These are phyloP conservation scores for Danaus melanippus DNA, from an alignment of 1,140 invertebrate species.

Conservation along the genomic window DNA sequence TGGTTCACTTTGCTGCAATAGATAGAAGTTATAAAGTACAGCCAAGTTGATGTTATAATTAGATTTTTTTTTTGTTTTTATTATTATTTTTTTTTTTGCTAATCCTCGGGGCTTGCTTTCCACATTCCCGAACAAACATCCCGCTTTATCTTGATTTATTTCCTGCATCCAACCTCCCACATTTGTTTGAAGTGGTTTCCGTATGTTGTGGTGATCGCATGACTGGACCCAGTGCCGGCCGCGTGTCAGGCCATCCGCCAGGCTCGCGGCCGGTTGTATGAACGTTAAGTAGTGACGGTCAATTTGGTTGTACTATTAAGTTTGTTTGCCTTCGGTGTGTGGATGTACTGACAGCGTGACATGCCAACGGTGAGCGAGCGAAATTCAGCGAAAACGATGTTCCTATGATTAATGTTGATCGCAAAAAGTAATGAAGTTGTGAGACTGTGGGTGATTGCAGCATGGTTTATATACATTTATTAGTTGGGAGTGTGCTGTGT, in stretches of 20 bases:
- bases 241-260: no score
- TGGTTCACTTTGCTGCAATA: conserved; percentile 2
- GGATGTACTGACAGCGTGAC: conserved; percentile 29
- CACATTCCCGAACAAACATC: conserved; percentile 17
- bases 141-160: conserved; percentile 42
- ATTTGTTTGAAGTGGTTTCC: conserved; percentile 31
- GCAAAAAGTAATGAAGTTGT: conserved; percentile 40
- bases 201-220: conserved; percentile 20
- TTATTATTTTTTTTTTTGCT: conserved; percentile 44
- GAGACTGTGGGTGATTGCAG: conserved; percentile 35
- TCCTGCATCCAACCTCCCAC: conserved; percentile 36
- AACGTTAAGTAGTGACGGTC: conserved; percentile 25
- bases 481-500: conserved; percentile 1
- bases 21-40: conserved; percentile 39
- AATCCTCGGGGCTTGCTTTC: conserved; percentile 49
- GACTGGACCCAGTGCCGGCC: conserved; percentile 3
- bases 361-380: conserved; percentile 55
- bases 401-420: conserved; percentile 21
- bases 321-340: conserved; percentile 56
- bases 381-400: conserved; percentile 63
- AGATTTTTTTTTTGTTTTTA: conserved; percentile 5
- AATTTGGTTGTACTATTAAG: conserved; percentile 64
- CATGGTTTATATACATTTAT: conserved; percentile 39
- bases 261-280: conserved; percentile 10
- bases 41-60: conserved; percentile 48